phyloP scores from a whole-genome alignment of 2,797 vertebrate species.

The Danio jaintianensis region DNA sequence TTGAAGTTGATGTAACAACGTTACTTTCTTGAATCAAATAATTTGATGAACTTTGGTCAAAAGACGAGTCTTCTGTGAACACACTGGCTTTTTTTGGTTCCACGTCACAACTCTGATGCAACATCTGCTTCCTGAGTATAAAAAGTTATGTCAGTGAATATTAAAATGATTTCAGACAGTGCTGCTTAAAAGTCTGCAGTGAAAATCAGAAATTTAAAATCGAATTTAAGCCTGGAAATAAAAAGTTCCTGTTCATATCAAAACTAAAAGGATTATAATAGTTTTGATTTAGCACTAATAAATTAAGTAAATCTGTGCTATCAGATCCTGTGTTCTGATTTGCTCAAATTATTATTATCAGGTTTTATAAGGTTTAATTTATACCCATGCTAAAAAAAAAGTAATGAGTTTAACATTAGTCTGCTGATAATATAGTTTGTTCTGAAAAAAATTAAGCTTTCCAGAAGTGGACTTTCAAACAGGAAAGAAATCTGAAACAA shows the following conservation, averaged over 20 bases:
- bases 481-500: background rate
- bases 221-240: background rate
- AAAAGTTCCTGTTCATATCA: background rate
- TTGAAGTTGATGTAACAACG: constrained; percentile 58
- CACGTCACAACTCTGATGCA: constrained; percentile 63
- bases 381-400: too few relatives aligned
- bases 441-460: background rate
- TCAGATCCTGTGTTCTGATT: too few relatives aligned
- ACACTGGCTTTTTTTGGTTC: constrained; percentile 38
- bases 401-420: too few relatives aligned
- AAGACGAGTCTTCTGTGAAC: constrained; percentile 31
- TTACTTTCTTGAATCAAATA: constrained; percentile 42
- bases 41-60: constrained; percentile 10
- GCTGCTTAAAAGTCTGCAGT: background rate
- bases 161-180: background rate
- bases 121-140: constrained; percentile 67
- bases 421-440: background rate
- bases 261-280: too few relatives aligned
- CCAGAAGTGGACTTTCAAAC: background rate
- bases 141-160: constrained; percentile 9
- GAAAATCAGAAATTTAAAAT: background rate
- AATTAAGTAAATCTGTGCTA: too few relatives aligned
- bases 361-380: too few relatives aligned
- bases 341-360: too few relatives aligned
- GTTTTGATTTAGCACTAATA: too few relatives aligned